Base-by-base conservation (phyloP, 2,113 vertebrate species). In the Periophthalmodon schlosseri region DNA sequence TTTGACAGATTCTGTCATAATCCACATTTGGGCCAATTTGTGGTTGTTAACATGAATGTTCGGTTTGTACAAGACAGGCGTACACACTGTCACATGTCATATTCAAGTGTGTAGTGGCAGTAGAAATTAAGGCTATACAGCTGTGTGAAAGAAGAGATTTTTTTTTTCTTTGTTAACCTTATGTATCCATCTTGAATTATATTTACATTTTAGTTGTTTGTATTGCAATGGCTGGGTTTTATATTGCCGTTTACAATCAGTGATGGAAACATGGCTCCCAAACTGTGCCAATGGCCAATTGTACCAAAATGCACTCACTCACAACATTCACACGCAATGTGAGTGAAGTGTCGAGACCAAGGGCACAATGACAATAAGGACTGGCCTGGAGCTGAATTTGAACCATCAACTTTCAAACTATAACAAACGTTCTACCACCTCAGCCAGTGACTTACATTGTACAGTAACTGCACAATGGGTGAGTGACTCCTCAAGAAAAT, bases 1-100 rank as follows among this genome's bases (percentile, higher is more conserved):
- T 70, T 67, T 33, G 28, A 72, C 36, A 44, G 9, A 50, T 60
- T 72, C 47, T 54, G 73, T 69, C 33, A 65, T 65, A 39, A 65
- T 65, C 20, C 20, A 65, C 63, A 65, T 65, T 65, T 65, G 18
- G 20, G 34, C 34, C 63, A 65, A 65, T 65, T 65, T 65, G 34
- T 39, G 34, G 34, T n/a, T 65, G 34, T 65, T 65, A 65, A 65
- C 63, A 14, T 65, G 11, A 39, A 65, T 39, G 33, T 44, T 65
- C 8, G 18, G 33, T 36, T 39, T 44, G 33, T 65, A 13, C 15
- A 44, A 20, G 24, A 63, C 24, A 39, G 18, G 34, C 10, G 34
- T 2, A 34, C 34, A 65, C 34, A 21, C 10, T 65, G 34, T 21
- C 63, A 44, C 16, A n/a, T 7, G 12, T 65, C 18, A 39, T 36